phyloP scores from a whole-genome alignment of 2,888 invertebrate genomes.

The Ceramica pisi region DNA sequence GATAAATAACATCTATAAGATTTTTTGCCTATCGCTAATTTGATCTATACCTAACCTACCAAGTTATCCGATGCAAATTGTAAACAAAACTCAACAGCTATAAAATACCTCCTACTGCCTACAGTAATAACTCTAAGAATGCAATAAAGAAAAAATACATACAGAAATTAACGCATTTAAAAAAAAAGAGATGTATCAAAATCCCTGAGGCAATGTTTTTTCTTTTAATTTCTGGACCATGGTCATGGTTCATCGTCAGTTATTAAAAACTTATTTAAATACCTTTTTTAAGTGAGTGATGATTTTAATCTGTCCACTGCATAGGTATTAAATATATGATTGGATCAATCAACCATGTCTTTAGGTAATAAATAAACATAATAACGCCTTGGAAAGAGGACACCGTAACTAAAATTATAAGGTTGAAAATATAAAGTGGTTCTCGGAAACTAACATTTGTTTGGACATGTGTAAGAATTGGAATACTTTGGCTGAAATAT shows the following conservation, averaged over 20 bases:
- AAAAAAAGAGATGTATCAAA: constrained; percentile 23
- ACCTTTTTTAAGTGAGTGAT: constrained; percentile 25
- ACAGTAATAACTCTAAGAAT: constrained; percentile 19
- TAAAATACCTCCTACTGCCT: not conserved
- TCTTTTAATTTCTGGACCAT: constrained; percentile 28
- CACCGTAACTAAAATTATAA: constrained; percentile 36
- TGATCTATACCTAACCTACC: not conserved
- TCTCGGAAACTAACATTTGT: not conserved
- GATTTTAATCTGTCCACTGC: constrained; percentile 41
- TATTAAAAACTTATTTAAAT: constrained; percentile 35
- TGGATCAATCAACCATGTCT: constrained; percentile 38
- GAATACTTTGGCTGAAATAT: not conserved
- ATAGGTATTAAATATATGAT: constrained; percentile 42
- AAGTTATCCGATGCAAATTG: not conserved
- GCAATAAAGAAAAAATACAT: not conserved
- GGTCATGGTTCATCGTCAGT: constrained; percentile 6
- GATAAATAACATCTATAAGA: not conserved
- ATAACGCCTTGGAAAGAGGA: constrained; percentile 23
- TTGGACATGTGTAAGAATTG: not conserved
- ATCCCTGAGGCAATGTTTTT: constrained; percentile 28
- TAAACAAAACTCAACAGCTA: not conserved
- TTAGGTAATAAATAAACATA: constrained; percentile 55
- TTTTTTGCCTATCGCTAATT: constrained; percentile 3
- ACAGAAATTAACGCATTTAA: constrained; percentile 24
- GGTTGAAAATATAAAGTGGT: constrained; percentile 14